phyloP scores from a whole-genome alignment of 2,888 invertebrate genomes.

The Lathronympha strigana region DNA sequence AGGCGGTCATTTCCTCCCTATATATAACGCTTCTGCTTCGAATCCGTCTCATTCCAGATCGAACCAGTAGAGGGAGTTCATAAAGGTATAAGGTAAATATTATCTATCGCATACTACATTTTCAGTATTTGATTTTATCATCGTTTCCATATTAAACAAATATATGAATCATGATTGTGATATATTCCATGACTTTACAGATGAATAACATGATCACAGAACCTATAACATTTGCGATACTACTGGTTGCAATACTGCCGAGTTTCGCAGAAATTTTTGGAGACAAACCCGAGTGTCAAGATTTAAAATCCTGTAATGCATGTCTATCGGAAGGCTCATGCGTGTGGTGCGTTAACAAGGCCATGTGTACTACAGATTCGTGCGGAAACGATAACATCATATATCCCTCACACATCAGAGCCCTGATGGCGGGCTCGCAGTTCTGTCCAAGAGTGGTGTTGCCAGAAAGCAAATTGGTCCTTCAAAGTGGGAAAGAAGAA shows the following conservation, averaged over 20 bases:
- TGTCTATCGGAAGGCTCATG: slow-evolving; percentile 63
- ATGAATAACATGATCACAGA: background rate
- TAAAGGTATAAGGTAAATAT: background rate
- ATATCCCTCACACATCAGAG: slow-evolving; percentile 59
- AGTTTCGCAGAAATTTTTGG: background rate
- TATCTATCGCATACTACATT: background rate
- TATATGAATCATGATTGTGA: background rate
- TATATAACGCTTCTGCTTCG: slow-evolving; percentile 10
- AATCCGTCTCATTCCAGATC: slow-evolving; percentile 31
- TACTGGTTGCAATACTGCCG: slow-evolving; percentile 9
- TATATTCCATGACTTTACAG: slow-evolving; percentile 6
- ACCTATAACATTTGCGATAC: background rate
- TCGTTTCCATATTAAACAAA: background rate
- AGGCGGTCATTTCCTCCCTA: slow-evolving; percentile 14
- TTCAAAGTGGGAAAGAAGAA: slow-evolving; percentile 62
- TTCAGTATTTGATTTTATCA: no score
- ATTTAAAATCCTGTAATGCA: slow-evolving; percentile 56
- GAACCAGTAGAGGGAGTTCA: slow-evolving; percentile 33
- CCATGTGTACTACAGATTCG: slow-evolving; percentile 65
- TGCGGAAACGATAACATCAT: slow-evolving; percentile 74
- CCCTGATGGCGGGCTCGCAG: slow-evolving; percentile 66
- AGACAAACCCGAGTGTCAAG: slow-evolving; percentile 52
- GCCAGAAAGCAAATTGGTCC: slow-evolving; percentile 53
- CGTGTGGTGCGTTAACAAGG: slow-evolving; percentile 73
- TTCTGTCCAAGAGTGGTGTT: slow-evolving; percentile 67